These are phyloP conservation scores for Steinernema carpocapsae DNA, from an alignment of 2,888 invertebrate genomes.

Conservation along the genomic window DNA sequence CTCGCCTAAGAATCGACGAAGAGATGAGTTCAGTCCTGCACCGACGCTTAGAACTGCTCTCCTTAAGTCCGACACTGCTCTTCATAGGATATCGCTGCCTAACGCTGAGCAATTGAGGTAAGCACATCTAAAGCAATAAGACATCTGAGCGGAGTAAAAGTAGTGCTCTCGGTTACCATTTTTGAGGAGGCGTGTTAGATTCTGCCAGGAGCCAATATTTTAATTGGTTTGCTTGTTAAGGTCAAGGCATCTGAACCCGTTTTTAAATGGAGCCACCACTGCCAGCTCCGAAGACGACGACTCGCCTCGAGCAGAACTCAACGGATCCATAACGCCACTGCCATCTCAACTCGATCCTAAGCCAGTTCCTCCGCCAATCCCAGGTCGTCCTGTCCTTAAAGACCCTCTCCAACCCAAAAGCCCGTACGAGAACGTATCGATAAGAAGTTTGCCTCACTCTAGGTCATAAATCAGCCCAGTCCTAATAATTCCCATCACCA, in stretches of 20 bases:
- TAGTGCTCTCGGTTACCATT: too few relatives aligned
- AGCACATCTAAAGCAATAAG: not conserved
- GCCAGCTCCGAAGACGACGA: slow-evolving; percentile 28
- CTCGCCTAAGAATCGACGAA: slow-evolving; percentile 24
- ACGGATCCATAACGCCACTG: slow-evolving; percentile 7
- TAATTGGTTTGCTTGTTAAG: too few relatives aligned
- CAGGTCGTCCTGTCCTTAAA: not conserved
- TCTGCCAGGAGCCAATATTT: too few relatives aligned
- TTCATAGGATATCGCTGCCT: slow-evolving; percentile 29
- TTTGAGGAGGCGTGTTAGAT: too few relatives aligned
- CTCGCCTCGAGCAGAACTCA: slow-evolving; percentile 21
- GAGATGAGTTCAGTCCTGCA: not conserved
- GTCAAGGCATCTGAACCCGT: slow-evolving; percentile 16
- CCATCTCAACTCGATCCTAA: slow-evolving; percentile 11
- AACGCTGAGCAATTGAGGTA: not conserved
- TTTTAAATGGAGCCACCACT: not conserved
- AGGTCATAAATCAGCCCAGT: not conserved
- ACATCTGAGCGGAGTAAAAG: not conserved
- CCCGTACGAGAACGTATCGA: not conserved
- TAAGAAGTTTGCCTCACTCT: not conserved
- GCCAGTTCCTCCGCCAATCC: slow-evolving; percentile 17
- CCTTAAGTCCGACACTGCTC: slow-evolving; percentile 26
- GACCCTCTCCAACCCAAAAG: not conserved
- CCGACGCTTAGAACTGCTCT: slow-evolving; percentile 1
- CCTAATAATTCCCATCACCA: slow-evolving; percentile 22